phyloP scores from a whole-genome alignment of 2,888 invertebrate genomes.

The Diarsia brunnea region DNA sequence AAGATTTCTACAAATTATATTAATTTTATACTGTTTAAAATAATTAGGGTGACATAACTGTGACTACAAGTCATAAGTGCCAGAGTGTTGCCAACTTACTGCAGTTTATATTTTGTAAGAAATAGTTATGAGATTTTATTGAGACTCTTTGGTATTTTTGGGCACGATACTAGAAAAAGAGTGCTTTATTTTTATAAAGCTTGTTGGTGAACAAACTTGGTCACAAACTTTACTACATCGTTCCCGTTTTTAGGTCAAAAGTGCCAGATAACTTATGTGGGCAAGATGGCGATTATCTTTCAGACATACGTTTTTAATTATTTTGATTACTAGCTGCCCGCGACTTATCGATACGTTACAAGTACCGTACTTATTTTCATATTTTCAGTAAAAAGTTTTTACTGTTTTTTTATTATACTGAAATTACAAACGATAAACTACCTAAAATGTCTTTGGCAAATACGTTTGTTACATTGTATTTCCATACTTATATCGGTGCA shows the following conservation, averaged over 20 bases:
- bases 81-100: slow-evolving; percentile 65
- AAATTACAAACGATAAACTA: no score
- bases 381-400: no score
- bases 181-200: not conserved
- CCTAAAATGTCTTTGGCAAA: no score
- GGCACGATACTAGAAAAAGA: not conserved
- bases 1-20: not conserved
- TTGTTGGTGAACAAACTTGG: not conserved
- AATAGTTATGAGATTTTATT: slow-evolving; percentile 57
- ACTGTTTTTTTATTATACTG: no score
- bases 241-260: not conserved
- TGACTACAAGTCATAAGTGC: slow-evolving; percentile 66
- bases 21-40: not conserved
- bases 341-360: no score
- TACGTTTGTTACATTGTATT: no score
- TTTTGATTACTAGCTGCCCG: not conserved
- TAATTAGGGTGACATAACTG: slow-evolving; percentile 30
- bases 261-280: not conserved
- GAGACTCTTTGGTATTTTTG: not conserved
- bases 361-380: no score
- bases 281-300: no score
- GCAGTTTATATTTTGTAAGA: slow-evolving; percentile 62
- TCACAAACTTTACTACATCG: not conserved
- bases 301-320: not conserved
- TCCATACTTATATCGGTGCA: no score